Evolutionary conservation across 2,113 vertebrate genomes (phyloP).

Genomic region (Dissostichus mawsoni): DNA sequence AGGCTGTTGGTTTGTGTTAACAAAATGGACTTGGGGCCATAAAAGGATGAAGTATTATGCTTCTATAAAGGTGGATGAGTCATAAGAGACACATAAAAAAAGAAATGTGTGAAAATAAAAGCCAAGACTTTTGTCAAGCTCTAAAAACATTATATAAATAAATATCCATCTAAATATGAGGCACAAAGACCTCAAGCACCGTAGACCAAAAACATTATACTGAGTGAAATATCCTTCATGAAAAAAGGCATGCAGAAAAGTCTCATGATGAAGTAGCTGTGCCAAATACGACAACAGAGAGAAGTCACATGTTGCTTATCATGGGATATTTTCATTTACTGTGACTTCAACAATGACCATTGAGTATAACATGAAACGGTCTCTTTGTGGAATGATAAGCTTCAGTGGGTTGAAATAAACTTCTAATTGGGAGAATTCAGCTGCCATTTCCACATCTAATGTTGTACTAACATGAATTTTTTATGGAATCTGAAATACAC

Average conservation of each 20-base stretch:
- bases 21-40: background rate
- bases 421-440: background rate
- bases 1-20: background rate
- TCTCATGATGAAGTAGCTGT: conserved; percentile 19
- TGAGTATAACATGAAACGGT: background rate
- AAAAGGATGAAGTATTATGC: background rate
- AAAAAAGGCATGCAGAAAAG: background rate
- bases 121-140: too few relatives aligned
- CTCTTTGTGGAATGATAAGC: background rate
- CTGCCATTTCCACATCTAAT: background rate
- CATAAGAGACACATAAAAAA: too few relatives aligned
- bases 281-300: conserved; percentile 25
- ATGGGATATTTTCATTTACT: conserved; percentile 12
- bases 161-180: background rate
- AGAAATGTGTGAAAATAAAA: too few relatives aligned
- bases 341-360: background rate
- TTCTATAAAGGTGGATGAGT: background rate
- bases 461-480: background rate
- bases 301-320: conserved; percentile 33
- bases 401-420: too few relatives aligned
- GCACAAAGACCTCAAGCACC: background rate
- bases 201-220: background rate
- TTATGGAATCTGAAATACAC: background rate
- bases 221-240: background rate
- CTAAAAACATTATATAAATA: too few relatives aligned